phyloP scores from a whole-genome alignment of 2,888 invertebrate genomes.

The Machimus rusticus region DNA sequence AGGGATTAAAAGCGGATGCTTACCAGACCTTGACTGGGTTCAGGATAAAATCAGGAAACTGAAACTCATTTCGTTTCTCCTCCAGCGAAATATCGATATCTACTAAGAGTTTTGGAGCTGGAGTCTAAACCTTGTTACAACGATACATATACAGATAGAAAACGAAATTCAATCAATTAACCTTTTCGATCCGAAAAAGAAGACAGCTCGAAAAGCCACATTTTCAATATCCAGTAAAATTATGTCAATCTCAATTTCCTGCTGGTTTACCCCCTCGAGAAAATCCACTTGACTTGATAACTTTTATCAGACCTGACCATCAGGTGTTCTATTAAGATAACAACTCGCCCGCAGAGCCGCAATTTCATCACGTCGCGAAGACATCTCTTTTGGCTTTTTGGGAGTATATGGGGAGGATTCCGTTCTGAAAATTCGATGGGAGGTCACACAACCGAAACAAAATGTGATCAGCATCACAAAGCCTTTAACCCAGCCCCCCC shows the following conservation, averaged over 20 bases:
- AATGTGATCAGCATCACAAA: slow-evolving; percentile 3
- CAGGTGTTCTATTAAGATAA: slow-evolving; percentile 8
- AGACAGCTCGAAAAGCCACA: not conserved
- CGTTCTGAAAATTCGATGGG: not conserved
- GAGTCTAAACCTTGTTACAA: not conserved
- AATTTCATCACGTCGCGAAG: slow-evolving; percentile 13
- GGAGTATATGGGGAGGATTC: not conserved
- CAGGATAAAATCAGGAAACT: not conserved
- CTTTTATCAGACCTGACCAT: not conserved
- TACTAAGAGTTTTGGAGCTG: not conserved
- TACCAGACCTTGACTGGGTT: not conserved
- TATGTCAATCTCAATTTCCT: not conserved
- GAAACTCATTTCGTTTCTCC: not conserved
- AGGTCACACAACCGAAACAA: not conserved
- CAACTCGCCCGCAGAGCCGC: not conserved
- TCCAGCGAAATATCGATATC: not conserved
- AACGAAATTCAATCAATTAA: not conserved
- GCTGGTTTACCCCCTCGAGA: not conserved
- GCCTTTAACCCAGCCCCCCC: not conserved
- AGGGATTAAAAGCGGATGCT: not conserved
- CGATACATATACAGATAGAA: not conserved
- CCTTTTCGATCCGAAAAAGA: not conserved
- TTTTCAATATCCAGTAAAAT: not conserved
- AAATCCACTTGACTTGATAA: not conserved
- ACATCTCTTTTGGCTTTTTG: not conserved